These are phyloP conservation scores for Eucriotettix oculatus DNA, from an alignment of 2,888 invertebrate genomes.

Conservation along the genomic window DNA sequence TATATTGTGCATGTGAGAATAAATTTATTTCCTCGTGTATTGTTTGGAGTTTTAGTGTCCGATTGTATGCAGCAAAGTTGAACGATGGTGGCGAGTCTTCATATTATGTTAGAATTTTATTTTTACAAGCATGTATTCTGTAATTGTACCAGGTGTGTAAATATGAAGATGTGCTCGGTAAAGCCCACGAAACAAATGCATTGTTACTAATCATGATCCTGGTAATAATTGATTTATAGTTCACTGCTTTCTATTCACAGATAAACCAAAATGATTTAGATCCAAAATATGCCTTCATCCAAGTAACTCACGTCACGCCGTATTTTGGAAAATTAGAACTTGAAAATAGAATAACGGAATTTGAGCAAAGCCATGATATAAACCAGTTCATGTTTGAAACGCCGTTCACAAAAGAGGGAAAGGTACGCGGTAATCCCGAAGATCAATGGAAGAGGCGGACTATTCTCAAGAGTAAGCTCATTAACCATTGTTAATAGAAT, in stretches of 20 bases:
- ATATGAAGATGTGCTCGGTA: no score
- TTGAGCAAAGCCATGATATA: constrained; percentile 81
- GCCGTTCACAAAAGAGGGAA: constrained; percentile 76
- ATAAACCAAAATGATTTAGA: constrained; percentile 62
- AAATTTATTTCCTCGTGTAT: no score
- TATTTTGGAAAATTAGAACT: constrained; percentile 57
- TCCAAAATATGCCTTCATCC: constrained; percentile 73
- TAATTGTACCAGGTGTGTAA: no score
- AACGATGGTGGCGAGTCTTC: no score
- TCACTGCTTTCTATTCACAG: constrained; percentile 22
- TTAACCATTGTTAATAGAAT: not conserved
- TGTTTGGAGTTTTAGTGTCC: no score
- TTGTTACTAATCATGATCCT: no score
- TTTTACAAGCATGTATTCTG: no score
- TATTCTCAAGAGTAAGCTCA: constrained; percentile 60
- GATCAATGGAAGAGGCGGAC: constrained; percentile 86
- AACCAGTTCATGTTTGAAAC: constrained; percentile 86
- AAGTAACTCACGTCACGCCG: constrained; percentile 90
- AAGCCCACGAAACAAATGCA: no score
- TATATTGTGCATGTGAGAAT: no score
- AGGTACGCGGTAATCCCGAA: constrained; percentile 59
- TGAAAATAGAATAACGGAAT: constrained; percentile 62
- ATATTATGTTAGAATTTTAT: no score
- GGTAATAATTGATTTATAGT: no score
- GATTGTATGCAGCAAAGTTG: no score